Base-by-base conservation (phyloP, 2,888 invertebrate species). In the Unio delphinus region DNA sequence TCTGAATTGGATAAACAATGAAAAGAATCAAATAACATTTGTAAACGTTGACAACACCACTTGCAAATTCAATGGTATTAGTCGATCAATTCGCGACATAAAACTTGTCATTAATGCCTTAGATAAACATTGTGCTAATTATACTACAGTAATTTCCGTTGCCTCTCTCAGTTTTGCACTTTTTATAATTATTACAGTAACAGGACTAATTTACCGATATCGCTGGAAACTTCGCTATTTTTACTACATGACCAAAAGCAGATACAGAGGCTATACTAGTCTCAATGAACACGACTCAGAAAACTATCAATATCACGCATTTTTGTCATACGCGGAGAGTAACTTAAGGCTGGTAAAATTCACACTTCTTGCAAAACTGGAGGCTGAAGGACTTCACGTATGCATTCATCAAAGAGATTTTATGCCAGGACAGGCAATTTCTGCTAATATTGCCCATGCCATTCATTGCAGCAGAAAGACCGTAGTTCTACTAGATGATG, bases 381-480 rank as follows among this genome's bases (percentile, higher is more conserved):
- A 75, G 57, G 61, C 45, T 26, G 55, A 61, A 0, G 80, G 74
- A 3, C 63, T 78, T 17, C 67, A 56, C 15, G 74, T 83, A 5
- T 81, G 79, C 61, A 59, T 79, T 61, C 79, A 81, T 61, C 70
- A 78, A n/a, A 63, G 79, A 55, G 79, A 80, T 61, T 82, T 83
- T 66, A 61, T 78, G n/a, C 68, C 74, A 18, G 80, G 82, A 0
- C 67, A 72, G 55, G 64, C 74, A 8, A 78, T 81, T 30, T 74
- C 78, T 1, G 73, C 65, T 23, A 81, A 81, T 65, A 81, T 83
- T 17, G 65, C 72, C 18, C 57, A 73, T 26, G 80, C 81, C 4
- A 75, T 82, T 5, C 45, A 73, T 54, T 67, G 61, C n/a, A 83
- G 83, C 66, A 74, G 70, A 64, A 77, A 78, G 61, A 80, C 78